Percentiles rank a stretch among this genome's conserved stretches.
Conservation (phyloP, 2,888 invertebrate species). For the Penaeus monodon region DNA sequence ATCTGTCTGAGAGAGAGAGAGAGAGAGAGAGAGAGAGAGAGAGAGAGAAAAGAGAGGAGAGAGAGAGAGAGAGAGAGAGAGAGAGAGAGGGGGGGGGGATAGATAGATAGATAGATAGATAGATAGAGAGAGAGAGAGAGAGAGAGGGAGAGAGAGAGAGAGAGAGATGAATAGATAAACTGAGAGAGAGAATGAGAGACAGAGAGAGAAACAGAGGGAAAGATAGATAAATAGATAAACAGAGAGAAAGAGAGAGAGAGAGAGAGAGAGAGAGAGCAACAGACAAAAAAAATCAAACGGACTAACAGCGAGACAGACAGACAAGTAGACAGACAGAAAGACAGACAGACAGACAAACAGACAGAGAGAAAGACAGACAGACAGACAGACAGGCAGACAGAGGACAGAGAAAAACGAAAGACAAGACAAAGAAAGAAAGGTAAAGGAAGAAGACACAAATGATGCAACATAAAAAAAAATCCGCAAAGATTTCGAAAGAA, state of each 20-base stretch:
- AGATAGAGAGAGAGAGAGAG: slow-evolving; percentile 16
- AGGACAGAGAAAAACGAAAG: background rate
- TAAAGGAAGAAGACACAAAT: background rate
- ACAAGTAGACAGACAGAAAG: no score
- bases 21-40: no score
- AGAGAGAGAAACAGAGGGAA: background rate
- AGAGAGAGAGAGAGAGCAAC: background rate
- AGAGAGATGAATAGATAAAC: background rate
- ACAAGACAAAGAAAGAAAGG: background rate
- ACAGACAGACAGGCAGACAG: no score
- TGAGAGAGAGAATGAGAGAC: slow-evolving; percentile 2
- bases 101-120: slow-evolving; percentile 9
- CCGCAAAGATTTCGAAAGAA: no score
- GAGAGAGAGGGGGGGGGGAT: background rate
- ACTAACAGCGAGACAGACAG: no score
- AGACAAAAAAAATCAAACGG: no score
- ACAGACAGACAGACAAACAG: background rate
- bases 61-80: slow-evolving; percentile 18
- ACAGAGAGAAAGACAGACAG: no score
- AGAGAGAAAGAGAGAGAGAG: slow-evolving; percentile 1
- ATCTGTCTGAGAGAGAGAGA: no score
- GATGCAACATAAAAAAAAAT: background rate
- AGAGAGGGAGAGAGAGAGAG: background rate
- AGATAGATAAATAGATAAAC: no score
- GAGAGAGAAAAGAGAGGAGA: background rate